Evolutionary conservation across 2,888 invertebrate genomes (phyloP), one percentile per base, ranked within the genome.

Genomic region (Aphidoletes aphidimyza): DNA sequence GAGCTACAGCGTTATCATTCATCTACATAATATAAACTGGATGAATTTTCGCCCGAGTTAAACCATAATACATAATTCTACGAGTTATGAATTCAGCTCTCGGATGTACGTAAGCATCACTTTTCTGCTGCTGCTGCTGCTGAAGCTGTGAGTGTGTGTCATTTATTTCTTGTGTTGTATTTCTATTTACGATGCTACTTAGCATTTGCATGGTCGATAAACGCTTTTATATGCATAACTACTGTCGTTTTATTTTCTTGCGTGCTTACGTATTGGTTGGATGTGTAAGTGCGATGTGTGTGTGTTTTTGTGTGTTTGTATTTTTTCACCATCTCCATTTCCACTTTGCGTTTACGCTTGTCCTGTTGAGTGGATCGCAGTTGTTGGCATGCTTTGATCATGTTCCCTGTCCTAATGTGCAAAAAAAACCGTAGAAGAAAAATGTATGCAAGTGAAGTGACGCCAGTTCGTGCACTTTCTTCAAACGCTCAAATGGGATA

Each of bases 1-100:
- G n/a, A n/a, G n/a, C n/a, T n/a, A n/a, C n/a, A n/a, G 17, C 69
- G 30, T 69, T 69, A 69, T 69, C 69, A 69, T 69, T 69, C 69
- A 69, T 69, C 30, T 69, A 14, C 26, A 69, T 69, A 69, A 69
- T 69, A 5, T 14, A n/a, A n/a, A 30, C 69, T 69, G 0, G 69
- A 34, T 47, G 11, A 22, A 26, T 54, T 22, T n/a, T 42, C 14
- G 14, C 42, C 6, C 26, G 11, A 69, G 30, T 69, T 30, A 26
- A 69, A 69, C 69, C 69, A 69, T 69, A 69, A 30, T 69, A 69
- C 14, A 69, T 26, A 54, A 22, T 2, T 26, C 2, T 14, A 5
- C 69, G 30, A 30, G 69, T 17, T 69, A 8, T 69, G 69, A 1
- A 69, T 69, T 69, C 69, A 69, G 11, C 30, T 69, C 69, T 22